Conservation (phyloP, 2,888 invertebrate species). For the Brachylomia viminalis region DNA sequence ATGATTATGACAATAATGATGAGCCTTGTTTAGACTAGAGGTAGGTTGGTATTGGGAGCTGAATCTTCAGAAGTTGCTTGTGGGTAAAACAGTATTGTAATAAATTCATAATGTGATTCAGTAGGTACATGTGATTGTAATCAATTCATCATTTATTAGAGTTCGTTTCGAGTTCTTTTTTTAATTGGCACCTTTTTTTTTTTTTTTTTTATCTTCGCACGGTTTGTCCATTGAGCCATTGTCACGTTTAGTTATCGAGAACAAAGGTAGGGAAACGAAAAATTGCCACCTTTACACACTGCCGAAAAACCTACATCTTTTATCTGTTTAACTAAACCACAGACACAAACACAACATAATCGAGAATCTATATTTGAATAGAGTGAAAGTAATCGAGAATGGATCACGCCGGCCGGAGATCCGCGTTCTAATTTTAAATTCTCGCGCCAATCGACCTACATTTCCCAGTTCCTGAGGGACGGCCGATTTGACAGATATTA, state of each 20-base stretch:
- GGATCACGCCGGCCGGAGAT: slow-evolving; percentile 62
- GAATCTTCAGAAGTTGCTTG: not conserved
- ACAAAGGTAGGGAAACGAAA: no score
- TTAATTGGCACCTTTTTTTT: not conserved
- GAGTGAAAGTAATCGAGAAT: slow-evolving; percentile 65
- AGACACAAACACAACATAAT: slow-evolving; percentile 36
- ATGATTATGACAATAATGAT: no score
- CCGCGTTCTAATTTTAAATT: slow-evolving; percentile 75
- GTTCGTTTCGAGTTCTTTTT: not conserved
- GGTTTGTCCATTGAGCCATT: no score
- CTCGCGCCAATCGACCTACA: slow-evolving; percentile 75
- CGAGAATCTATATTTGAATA: slow-evolving; percentile 54
- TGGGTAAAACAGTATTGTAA: no score
- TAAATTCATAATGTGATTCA: no score
- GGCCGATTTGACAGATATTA: slow-evolving; percentile 54
- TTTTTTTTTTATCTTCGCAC: no score
- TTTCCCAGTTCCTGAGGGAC: slow-evolving; percentile 68
- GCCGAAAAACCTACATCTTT: not conserved
- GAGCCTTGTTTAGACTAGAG: no score
- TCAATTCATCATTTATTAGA: no score
- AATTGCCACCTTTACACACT: not conserved
- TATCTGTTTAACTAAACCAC: not conserved
- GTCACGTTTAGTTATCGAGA: no score
- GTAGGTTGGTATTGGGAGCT: no score
- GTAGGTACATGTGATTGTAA: no score